Conservation (phyloP, 2,113 vertebrate species). For the Sceloporus undulatus region DNA sequence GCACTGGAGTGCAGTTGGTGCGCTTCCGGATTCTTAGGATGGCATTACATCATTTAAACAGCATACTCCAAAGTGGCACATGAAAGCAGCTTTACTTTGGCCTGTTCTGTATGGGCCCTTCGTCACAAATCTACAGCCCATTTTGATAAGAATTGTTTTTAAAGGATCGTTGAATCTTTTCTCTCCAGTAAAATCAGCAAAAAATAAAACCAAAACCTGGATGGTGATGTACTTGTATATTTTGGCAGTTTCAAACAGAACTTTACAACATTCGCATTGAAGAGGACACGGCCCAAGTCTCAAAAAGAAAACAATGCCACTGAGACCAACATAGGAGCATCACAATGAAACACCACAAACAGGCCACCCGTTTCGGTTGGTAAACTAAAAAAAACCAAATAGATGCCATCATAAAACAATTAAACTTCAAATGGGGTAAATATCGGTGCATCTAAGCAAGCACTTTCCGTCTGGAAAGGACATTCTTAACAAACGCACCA, state of each 20-base stretch:
- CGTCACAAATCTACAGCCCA: background rate
- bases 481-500: background rate
- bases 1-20: no score
- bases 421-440: background rate
- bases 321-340: background rate
- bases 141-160: background rate
- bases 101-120: no score
- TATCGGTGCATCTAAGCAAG: background rate
- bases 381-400: background rate
- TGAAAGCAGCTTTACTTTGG: no score
- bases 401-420: background rate
- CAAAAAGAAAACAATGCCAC: background rate
- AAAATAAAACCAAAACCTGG: no score
- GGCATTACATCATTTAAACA: no score
- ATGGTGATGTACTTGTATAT: background rate
- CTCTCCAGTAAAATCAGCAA: background rate
- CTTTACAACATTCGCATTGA: background rate
- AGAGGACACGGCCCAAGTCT: background rate
- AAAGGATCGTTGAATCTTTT: background rate
- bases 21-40: no score
- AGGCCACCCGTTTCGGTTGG: background rate
- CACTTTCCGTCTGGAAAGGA: background rate
- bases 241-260: background rate
- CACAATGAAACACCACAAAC: background rate
- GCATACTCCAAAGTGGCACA: no score